Base-by-base conservation (phyloP, 2,113 vertebrate genomes). In the Panthera leo region DNA sequence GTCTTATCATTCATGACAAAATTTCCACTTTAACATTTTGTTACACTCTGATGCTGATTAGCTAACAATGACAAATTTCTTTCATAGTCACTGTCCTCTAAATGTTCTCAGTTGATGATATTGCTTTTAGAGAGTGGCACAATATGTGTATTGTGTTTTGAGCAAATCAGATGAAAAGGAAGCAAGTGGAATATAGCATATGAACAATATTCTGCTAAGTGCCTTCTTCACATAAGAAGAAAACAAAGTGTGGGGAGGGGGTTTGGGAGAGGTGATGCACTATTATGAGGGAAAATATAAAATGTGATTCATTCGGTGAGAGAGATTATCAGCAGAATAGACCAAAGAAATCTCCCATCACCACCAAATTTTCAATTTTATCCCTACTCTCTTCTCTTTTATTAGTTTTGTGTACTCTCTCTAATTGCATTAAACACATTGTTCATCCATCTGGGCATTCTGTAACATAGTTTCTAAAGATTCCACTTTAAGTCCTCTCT, bases 101-200 rank as follows among this genome's bases (percentile, higher is more conserved):
- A 87, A 83, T 67, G 4, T 94, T 29, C 51, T 94, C 48, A 51
- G 19, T 89, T 95, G 67, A 85, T 61, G 42, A 14, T 76, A 92
- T 94, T 85, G 34, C 48, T 83, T 92, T 92, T 53, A 92, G 90
- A 94, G 45, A 68, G 21, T n/a, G n/a, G n/a, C 13, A 65, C 21
- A 68, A 39, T 73, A 55, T 51, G 48, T 39, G 51, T 58, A 11
- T 36, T 94, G n/a, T 36, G 10, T 82, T 93, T 85, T 71, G 70
- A 92, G 42, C 19, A 48, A 2, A 68, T 14, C 5, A 36, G 31
- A 86, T 89, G 42, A 82, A 86, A 91, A 80, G 48, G 68, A 92
- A 16, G 31, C 85, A 95, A 91, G 12, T 53, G 34, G 36, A 80
- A 68, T 34, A 25, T 67, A 11, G 34, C 39, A 48, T 45, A 19